A percentile compares a stretch with the other conserved stretches of the same genome.
Conservation (phyloP, 2,113 vertebrate genomes). For the Rhinichthys klamathensis region DNA sequence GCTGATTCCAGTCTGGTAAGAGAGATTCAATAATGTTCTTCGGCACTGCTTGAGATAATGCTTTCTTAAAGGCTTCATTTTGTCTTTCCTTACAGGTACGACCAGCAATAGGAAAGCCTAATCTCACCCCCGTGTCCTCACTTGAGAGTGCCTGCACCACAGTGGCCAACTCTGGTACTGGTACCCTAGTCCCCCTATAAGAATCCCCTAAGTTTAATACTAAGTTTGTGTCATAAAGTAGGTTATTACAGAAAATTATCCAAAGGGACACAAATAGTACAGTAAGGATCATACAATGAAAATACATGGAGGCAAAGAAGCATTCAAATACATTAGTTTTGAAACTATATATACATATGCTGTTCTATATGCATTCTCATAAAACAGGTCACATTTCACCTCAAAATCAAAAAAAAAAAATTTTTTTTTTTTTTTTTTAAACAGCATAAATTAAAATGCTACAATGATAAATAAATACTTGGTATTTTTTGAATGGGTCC, state of each 20-base stretch:
- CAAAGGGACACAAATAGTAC: not conserved
- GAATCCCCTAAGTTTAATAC: not conserved
- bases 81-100: conserved; percentile 69
- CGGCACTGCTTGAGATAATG: not conserved
- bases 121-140: conserved; percentile 64
- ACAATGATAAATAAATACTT: not conserved
- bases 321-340: not conserved
- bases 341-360: not conserved
- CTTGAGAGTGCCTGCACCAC: conserved; percentile 64
- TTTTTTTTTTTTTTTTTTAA: too few relatives aligned
- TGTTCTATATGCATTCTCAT: not conserved
- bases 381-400: not conserved
- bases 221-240: not conserved
- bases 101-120: conserved; percentile 69
- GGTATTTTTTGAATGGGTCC: too few relatives aligned
- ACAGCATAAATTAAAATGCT: not conserved
- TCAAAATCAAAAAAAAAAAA: not conserved
- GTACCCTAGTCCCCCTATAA: conserved; percentile 58
- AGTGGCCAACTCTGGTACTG: conserved; percentile 73
- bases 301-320: not conserved
- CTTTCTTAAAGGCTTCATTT: not conserved
- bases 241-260: not conserved
- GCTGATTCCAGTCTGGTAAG: too few relatives aligned
- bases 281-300: not conserved
- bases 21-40: not conserved